A percentile compares a stretch with the other conserved stretches of the same genome.
Evolutionary conservation across 2,113 vertebrate genomes (phyloP).

Genomic region (Euleptes europaea): DNA sequence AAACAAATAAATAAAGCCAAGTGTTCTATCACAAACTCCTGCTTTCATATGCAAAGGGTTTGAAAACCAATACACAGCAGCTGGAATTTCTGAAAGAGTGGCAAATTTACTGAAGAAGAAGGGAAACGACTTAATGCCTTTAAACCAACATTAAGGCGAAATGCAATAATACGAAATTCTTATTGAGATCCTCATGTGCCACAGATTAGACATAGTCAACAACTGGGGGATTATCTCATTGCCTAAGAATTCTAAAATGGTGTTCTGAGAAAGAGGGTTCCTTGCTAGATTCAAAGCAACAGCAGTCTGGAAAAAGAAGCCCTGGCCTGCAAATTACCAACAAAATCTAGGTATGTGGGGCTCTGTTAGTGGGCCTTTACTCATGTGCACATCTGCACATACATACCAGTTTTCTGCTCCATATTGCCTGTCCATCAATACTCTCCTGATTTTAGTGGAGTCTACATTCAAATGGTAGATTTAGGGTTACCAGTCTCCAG

Average conservation of each 20-base stretch:
- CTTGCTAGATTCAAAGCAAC: neutral
- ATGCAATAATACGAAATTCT: neutral
- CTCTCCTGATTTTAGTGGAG: too few species aligned
- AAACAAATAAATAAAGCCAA: slow-evolving; percentile 25
- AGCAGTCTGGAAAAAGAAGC: neutral
- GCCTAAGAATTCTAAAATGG: slow-evolving; percentile 9
- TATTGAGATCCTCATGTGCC: neutral
- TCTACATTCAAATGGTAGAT: too few species aligned
- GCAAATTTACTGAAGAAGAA: slow-evolving; percentile 8
- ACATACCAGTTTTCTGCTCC: too few species aligned
- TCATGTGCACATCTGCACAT: too few species aligned
- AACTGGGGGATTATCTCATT: neutral
- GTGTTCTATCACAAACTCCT: slow-evolving; percentile 8
- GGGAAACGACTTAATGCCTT: slow-evolving; percentile 30
- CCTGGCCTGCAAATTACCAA: neutral
- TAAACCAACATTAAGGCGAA: slow-evolving; percentile 24
- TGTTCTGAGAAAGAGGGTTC: neutral
- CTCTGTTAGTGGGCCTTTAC: neutral
- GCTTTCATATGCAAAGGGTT: slow-evolving; percentile 36
- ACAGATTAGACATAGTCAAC: neutral
- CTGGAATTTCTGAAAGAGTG: slow-evolving; percentile 22
- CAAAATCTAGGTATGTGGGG: neutral
- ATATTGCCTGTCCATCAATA: too few species aligned
- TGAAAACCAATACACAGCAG: neutral
- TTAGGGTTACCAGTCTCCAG: too few species aligned